These are phyloP conservation scores for Coelinius sp. DNA, from an alignment of 2,888 invertebrate genomes.

Conservation along the genomic window DNA sequence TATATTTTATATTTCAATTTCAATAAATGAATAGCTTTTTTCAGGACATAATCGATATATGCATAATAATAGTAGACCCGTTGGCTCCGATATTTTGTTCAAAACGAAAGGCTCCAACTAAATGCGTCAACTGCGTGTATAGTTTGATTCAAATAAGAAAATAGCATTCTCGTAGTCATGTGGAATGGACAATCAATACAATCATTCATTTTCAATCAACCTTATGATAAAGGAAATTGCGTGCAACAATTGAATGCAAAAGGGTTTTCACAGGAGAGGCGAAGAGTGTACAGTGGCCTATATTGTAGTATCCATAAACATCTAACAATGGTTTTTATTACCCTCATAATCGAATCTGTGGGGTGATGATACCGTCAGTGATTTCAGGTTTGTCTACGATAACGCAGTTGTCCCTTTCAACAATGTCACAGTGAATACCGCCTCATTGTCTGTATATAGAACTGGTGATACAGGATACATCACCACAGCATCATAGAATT, in stretches of 20 bases:
- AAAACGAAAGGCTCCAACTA: too few relatives aligned
- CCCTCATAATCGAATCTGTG: constrained; percentile 66
- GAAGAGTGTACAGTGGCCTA: not conserved
- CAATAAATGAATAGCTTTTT: too few relatives aligned
- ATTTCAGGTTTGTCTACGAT: constrained; percentile 69
- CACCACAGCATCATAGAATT: not conserved
- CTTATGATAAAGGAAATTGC: constrained; percentile 2
- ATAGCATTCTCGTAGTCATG: not conserved
- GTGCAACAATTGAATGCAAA: constrained; percentile 1
- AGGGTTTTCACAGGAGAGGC: not conserved
- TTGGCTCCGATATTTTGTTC: too few relatives aligned
- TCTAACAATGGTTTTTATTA: constrained; percentile 58
- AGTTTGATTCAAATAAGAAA: too few relatives aligned
- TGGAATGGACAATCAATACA: not conserved
- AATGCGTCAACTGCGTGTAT: too few relatives aligned
- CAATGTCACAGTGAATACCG: constrained; percentile 61
- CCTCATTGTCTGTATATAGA: constrained; percentile 65
- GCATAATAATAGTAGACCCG: too few relatives aligned
- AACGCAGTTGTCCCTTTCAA: constrained; percentile 64
- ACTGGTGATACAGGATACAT: constrained; percentile 46
- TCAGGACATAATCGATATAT: too few relatives aligned
- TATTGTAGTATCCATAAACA: constrained; percentile 47
- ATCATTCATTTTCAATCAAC: too few relatives aligned
- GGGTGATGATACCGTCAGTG: constrained; percentile 63
- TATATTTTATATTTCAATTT: too few relatives aligned